phyloP scores from a whole-genome alignment of 1,140 invertebrate genomes.

The Orius insidiosus region DNA sequence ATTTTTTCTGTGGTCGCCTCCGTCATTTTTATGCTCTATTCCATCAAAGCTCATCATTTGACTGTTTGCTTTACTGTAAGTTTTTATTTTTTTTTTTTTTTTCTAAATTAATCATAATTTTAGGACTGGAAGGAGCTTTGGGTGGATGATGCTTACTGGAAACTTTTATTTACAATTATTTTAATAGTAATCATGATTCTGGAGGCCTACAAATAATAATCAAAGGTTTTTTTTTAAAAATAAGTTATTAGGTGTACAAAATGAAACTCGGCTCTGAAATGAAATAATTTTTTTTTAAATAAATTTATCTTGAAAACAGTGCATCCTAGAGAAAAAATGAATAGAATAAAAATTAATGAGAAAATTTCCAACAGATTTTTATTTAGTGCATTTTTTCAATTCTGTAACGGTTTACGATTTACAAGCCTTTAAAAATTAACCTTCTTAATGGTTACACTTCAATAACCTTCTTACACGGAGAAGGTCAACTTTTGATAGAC shows the following conservation, averaged over 20 bases:
- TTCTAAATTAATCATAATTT: constrained; percentile 15
- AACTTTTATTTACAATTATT: constrained; percentile 73
- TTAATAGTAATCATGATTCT: constrained; percentile 82
- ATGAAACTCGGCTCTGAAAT: no score
- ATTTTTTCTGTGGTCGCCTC: constrained; percentile 78
- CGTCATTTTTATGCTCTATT: constrained; percentile 82
- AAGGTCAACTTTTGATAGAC: no score
- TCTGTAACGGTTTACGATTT: no score
- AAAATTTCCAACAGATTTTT: no score
- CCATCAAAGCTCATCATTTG: constrained; percentile 57
- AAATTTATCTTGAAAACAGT: no score
- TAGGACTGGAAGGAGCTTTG: constrained; percentile 81
- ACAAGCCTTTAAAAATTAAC: no score
- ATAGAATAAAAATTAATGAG: no score
- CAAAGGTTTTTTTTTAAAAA: constrained; percentile 36
- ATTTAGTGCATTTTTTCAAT: no score
- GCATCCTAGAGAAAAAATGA: no score
- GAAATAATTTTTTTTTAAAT: constrained; percentile 10
- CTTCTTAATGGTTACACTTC: no score
- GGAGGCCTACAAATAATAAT: constrained; percentile 87
- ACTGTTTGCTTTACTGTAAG: constrained; percentile 46
- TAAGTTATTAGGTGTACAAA: no score
- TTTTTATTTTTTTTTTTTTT: constrained; percentile 6
- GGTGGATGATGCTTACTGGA: constrained; percentile 90
- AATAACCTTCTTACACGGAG: no score